Evolutionary conservation across 2,113 vertebrate species (phyloP).

Genomic region (Vombatus ursinus): DNA sequence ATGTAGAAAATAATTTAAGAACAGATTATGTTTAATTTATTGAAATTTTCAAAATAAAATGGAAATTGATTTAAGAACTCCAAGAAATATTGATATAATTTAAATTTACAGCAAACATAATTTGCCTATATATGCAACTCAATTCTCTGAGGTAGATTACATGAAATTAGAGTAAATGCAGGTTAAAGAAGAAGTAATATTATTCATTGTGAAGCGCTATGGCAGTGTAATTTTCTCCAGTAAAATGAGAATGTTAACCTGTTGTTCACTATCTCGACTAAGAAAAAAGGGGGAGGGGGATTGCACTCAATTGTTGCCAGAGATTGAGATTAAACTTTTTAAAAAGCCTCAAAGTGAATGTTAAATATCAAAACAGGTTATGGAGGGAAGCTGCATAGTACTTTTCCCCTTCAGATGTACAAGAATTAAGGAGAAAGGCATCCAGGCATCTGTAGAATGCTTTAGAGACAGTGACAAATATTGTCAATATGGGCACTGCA

Average conservation of each 20-base stretch:
- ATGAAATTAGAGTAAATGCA: neutral
- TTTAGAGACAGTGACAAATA: neutral
- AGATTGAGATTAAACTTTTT: neutral
- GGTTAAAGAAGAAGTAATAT: neutral
- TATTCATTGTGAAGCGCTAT: conserved; percentile 11
- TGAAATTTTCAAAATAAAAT: conserved; percentile 53
- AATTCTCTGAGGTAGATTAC: conserved; percentile 15
- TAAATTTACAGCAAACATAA: conserved; percentile 10
- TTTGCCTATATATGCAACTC: neutral
- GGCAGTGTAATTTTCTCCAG: conserved; percentile 10
- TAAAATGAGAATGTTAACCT: neutral
- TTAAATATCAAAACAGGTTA: neutral
- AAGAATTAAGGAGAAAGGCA: neutral
- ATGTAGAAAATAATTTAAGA: conserved; percentile 32
- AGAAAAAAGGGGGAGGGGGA: neutral
- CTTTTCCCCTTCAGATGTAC: neutral
- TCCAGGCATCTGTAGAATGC: neutral
- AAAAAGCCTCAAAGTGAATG: neutral
- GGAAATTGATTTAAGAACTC: conserved; percentile 45
- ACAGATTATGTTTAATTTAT: conserved; percentile 32
- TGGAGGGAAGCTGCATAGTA: neutral
- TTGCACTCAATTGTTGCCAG: neutral
- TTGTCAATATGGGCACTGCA: neutral
- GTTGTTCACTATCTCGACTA: neutral
- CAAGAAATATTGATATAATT: conserved; percentile 29